Base-by-base conservation (phyloP, 2,797 vertebrate species). In the Bryconaethiops microstoma region DNA sequence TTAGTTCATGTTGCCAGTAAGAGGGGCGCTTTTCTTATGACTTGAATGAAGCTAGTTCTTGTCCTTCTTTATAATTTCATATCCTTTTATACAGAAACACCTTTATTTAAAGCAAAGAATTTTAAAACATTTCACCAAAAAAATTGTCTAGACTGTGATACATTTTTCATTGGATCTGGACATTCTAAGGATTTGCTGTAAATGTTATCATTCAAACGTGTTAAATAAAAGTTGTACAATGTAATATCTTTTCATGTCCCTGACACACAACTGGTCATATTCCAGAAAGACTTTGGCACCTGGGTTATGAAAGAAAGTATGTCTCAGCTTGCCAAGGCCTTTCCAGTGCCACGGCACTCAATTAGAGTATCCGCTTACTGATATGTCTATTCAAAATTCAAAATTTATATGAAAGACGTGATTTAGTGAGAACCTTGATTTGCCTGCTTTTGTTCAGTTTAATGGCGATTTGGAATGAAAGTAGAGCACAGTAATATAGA, bases 361-460 rank as follows among this genome's bases (percentile, higher is more conserved):
- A 76, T 81, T 65, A 76, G 57, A 80, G 50, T 80, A 69, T 80
- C 72, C 55, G 40, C 25, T 70, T 76, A 54, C 79, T 71, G 67
- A 76, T 76, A 55, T 55, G 74, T 81, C 79, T 70, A n/a, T 50
- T 55, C 13, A 59, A 45, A 74, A 74, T 45, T 42, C 55, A 60
- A 52, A 60, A 40, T 39, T 74, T 52, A 52, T 70, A 35, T 50
- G 42, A 74, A 74, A 60, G 19, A 74, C 1, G 7, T 80, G 40
- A 68, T 81, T 69, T 63, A 74, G 52, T 17, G 72, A 50, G 64
- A 80, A 54, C 57, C 45, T 45, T 76, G 57, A 71, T 76, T 63
- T 63, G 65, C 29, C 72, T 45, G 35, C 55, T 81, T 75, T 80
- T 64, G 78, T 74, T 80, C 71, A 23, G 25, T 80, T 68, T 68